Evolutionary conservation across 2,113 vertebrate genomes (phyloP), one percentile per base, ranked within the genome.

Genomic region (Micronycteris hirsuta): DNA sequence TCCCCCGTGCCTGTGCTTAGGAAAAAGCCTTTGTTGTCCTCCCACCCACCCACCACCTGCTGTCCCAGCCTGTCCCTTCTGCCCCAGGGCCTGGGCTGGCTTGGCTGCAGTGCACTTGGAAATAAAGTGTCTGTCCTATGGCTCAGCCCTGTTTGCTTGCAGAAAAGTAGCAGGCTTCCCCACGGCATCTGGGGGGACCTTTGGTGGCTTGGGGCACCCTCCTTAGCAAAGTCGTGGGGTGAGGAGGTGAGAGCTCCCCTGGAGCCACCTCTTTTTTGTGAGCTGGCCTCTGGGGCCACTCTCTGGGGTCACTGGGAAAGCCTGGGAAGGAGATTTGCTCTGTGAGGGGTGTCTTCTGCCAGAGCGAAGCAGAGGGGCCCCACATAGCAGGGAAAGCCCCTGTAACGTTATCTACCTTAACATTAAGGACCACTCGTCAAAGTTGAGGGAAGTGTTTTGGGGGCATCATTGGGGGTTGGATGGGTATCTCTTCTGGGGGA

Each of bases 21-120:
- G 86, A 74, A 78, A 74, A 93, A 22, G 47, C 33, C 54, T 94
- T 41, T 45, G 56, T 68, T 92, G 85, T 76, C n/a, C 70, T 91
- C 71, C 83, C 16, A 54, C 54, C 88, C 54, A 26, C 38, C 36
- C 33, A 38, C 89, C 54, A 56, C 84, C 86, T 94, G 82, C 91
- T 61, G n/a, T 67, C 38, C 22, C 41, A 76, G 76, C 56, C 84
- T 90, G 61, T 92, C 73, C 33, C 54, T 86, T 83, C 47, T 63
- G 61, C 63, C 65, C 92, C 36, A 8, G 22, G 5, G 58, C 61
- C 71, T 93, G 77, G 82, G 77, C 86, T 95, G 92, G 80, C 86
- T 89, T 96, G 93, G 94, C 91, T 88, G 41, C 54, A 83, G 93
- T 67, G 38, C 86, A 95, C 93, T 96, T 91, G 89, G 93, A 94